Base-by-base conservation (phyloP, 1,140 invertebrate genomes). In the Drosophila serrata region DNA sequence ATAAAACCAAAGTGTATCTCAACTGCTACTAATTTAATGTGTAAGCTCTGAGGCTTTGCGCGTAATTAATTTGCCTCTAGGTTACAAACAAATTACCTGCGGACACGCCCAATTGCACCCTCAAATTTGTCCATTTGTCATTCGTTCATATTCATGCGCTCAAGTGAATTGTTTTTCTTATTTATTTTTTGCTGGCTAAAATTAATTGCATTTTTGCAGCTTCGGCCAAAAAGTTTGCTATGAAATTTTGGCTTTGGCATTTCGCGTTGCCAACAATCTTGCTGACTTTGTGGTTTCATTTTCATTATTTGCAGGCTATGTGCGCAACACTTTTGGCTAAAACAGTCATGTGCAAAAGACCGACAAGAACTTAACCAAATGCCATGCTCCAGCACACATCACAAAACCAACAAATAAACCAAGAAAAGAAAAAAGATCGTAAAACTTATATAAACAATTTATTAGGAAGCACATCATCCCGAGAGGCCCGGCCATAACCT, bases 41-140 rank as follows among this genome's bases (percentile, higher is more conserved):
- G 65, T 69, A 69, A 67, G 61, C 24, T n/a, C 46, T 39, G 40
- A 42, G 49, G 70, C 67, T 40, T 73, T 65, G 72, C 70, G 74
- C 42, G 19, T 75, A 75, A 65, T 51, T 76, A 72, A 73, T 75
- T 73, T 76, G 72, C 43, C 49, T 67, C 62, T 75, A 69, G 65
- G 65, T 55, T 69, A 69, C 39, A 51, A 53, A 65, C 40, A 75
- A 75, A 75, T 65, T 75, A 43, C 72, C 46, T 46, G 39, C 48
- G 56, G 79, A 61, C 74, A 87, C 84, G 84, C 82, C 82, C 82
- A 87, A 88, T 88, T 87, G 82, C 75, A 82, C 79, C 45, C 53
- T 68, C 63, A 87, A 79, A 80, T 76, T 22, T 75, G 77, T 67
- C 42, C 43, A 49, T 72, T 72, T 72, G 68, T 70, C 68, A 72